Percentiles rank a stretch among this genome's conserved stretches.
These are phyloP conservation scores for Addax nasomaculatus DNA, from an alignment of 2,113 vertebrate genomes.

Conservation along the genomic window DNA sequence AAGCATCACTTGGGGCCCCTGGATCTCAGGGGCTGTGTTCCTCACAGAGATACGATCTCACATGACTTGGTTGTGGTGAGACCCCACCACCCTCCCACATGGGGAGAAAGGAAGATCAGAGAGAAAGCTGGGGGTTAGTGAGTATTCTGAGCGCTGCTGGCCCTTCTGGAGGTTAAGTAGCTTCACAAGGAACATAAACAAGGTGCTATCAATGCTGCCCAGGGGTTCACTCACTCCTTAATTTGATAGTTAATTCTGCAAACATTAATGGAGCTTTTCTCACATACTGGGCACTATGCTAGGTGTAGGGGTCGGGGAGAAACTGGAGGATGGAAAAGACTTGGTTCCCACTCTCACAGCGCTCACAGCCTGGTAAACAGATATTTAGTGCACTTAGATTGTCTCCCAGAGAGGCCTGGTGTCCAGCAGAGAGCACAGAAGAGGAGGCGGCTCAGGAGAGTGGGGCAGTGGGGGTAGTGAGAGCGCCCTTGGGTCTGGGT, in stretches of 20 bases:
- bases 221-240: not conserved
- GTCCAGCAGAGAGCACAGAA: not conserved
- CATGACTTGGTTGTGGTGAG: not conserved
- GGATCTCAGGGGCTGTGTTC: not conserved
- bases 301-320: not conserved
- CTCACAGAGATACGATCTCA: not conserved
- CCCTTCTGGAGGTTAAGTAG: not conserved
- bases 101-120: not conserved
- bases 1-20: not conserved
- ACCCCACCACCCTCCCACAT: rapidly evolving
- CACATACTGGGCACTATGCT: not conserved
- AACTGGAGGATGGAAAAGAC: not conserved
- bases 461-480: not conserved
- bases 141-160: rapidly evolving
- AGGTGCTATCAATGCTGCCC: not conserved
- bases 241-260: not conserved
- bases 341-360: not conserved
- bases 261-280: not conserved
- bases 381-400: not conserved
- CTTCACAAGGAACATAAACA: not conserved
- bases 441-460: rapidly evolving
- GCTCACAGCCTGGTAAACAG: not conserved
- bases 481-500: not conserved
- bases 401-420: not conserved
- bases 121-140: not conserved